Conservation (phyloP, 2,888 invertebrate species). For the Spicauda simplicius region DNA sequence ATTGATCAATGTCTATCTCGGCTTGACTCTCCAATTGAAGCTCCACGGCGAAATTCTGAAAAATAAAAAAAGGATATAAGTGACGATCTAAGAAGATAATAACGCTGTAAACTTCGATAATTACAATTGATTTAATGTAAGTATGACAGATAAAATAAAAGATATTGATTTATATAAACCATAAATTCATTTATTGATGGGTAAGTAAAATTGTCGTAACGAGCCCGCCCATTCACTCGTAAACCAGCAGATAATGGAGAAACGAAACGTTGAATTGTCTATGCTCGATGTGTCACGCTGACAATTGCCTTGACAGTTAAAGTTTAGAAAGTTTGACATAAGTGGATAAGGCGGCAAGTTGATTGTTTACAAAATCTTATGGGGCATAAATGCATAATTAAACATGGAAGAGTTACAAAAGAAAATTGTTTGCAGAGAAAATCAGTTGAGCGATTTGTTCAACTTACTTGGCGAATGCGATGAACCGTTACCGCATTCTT, state of each 20-base stretch:
- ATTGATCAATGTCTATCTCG: slow-evolving; percentile 89
- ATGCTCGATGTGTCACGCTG: background rate
- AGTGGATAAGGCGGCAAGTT: background rate
- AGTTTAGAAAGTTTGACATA: background rate
- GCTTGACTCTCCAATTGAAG: slow-evolving; percentile 88
- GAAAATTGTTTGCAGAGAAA: slow-evolving; percentile 79
- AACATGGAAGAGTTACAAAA: slow-evolving; percentile 81
- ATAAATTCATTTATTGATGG: background rate
- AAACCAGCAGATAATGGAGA: slow-evolving; percentile 19
- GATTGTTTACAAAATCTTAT: slow-evolving; percentile 20
- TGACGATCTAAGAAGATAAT: background rate
- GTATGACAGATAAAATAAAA: no score
- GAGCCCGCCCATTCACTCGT: background rate
- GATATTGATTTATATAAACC: no score
- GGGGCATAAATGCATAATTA: slow-evolving; percentile 8
- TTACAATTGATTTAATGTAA: no score
- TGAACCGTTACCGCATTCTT: slow-evolving; percentile 87
- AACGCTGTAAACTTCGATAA: no score
- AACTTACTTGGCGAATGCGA: slow-evolving; percentile 81
- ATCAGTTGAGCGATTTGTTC: slow-evolving; percentile 74
- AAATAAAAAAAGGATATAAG: slow-evolving; percentile 31
- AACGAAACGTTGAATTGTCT: slow-evolving; percentile 45
- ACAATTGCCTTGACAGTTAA: background rate
- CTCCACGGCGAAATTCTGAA: slow-evolving; percentile 92
- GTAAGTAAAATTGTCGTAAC: slow-evolving; percentile 29